Conservation (phyloP, 2,888 invertebrate genomes). For the Pogonocherus hispidulus region DNA sequence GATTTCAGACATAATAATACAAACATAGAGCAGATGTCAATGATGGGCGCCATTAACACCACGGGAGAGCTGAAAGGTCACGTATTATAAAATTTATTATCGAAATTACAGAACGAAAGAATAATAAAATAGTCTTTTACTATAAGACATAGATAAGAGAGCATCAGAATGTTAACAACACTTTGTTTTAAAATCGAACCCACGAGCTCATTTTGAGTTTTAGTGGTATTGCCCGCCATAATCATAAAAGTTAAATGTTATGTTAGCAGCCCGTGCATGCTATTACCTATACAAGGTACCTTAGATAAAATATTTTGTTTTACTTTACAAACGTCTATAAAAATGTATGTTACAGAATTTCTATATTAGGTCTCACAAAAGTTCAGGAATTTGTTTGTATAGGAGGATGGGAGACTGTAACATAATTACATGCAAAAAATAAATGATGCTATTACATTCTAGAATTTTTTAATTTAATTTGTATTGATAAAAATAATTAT, state of each 20-base stretch:
- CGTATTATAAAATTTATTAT: background rate
- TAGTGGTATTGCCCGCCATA: slow-evolving; percentile 20
- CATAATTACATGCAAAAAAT: too few species aligned
- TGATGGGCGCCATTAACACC: background rate
- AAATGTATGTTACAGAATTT: too few species aligned
- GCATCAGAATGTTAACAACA: slow-evolving; percentile 10
- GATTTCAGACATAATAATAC: background rate
- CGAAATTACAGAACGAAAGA: background rate
- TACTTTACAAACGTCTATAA: too few species aligned
- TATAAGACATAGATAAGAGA: background rate
- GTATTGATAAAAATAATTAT: too few species aligned
- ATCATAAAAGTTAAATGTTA: slow-evolving; percentile 12
- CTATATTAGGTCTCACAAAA: too few species aligned
- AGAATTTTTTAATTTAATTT: too few species aligned
- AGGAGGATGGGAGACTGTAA: too few species aligned
- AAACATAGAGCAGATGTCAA: slow-evolving; percentile 6
- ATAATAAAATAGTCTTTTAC: slow-evolving; percentile 8
- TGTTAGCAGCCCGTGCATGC: slow-evolving; percentile 3
- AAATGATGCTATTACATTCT: too few species aligned
- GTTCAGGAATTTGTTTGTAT: too few species aligned
- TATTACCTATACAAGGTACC: background rate
- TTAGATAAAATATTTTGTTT: background rate
- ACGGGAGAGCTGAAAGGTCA: background rate
- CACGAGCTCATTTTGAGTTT: slow-evolving; percentile 13
- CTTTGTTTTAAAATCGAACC: slow-evolving; percentile 7